A percentile compares a stretch with the other conserved stretches of the same genome.
phyloP scores from a whole-genome alignment of 2,113 vertebrate species.

The Carassius carassius region DNA sequence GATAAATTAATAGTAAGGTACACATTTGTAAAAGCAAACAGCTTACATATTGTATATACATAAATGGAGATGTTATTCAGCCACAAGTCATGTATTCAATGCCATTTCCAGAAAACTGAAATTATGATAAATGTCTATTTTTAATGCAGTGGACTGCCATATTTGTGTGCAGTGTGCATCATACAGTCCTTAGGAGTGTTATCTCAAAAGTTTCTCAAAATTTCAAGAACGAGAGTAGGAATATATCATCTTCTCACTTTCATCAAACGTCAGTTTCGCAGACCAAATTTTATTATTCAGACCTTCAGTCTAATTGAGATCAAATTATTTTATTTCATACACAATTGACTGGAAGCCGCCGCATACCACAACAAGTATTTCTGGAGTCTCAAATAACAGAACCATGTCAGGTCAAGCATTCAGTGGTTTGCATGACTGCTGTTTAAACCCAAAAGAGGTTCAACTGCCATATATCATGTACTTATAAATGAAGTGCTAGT shows the following conservation, averaged over 20 bases:
- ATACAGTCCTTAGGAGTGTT: no score
- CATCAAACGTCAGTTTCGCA: not conserved
- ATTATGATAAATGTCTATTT: no score
- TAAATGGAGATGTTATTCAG: not conserved
- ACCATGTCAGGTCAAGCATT: constrained; percentile 8
- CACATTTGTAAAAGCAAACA: not conserved
- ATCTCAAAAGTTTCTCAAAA: not conserved
- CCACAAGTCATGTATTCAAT: not conserved
- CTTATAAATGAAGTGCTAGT: no score
- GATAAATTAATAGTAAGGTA: not conserved
- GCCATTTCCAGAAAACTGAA: no score
- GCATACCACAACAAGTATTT: constrained; percentile 29
- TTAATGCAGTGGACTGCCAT: no score
- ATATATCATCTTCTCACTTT: not conserved
- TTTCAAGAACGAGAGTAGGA: not conserved
- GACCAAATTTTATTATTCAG: not conserved
- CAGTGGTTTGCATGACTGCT: constrained; percentile 11
- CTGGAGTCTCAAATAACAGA: constrained; percentile 18
- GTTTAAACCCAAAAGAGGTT: not conserved
- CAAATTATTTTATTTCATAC: not conserved
- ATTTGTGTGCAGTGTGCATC: no score
- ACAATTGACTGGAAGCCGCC: not conserved
- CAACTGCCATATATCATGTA: not conserved
- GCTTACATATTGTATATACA: not conserved
- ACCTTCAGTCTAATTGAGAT: not conserved